Conservation (phyloP, 2,113 vertebrate species). For the Megatriorchis doriae region DNA sequence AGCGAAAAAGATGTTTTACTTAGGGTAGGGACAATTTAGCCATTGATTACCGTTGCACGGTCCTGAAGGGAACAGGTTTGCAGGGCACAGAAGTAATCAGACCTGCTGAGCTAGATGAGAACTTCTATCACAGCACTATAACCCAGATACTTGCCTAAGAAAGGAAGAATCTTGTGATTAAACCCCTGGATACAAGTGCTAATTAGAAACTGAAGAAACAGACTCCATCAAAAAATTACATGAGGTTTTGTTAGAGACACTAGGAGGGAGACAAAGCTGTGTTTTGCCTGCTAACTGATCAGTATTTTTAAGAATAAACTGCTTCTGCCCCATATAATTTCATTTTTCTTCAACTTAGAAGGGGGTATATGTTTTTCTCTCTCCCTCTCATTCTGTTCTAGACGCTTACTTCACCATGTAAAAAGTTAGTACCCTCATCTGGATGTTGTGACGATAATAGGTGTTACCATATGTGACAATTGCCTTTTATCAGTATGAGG, state of each 20-base stretch:
- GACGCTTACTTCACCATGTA: not conserved
- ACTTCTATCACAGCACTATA: not conserved
- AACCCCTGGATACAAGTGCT: not conserved
- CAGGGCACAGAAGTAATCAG: not conserved
- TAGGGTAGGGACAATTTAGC: not conserved
- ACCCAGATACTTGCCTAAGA: not conserved
- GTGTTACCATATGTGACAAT: slow-evolving; percentile 34
- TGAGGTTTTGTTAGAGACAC: not conserved
- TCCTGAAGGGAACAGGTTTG: not conserved
- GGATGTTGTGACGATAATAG: not conserved
- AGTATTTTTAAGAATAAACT: not conserved
- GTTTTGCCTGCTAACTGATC: not conserved
- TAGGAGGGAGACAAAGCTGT: not conserved
- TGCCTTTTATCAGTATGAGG: not conserved
- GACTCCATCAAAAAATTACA: not conserved
- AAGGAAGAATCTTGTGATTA: not conserved
- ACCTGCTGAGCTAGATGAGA: not conserved
- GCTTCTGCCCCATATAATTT: not conserved
- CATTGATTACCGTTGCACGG: not conserved
- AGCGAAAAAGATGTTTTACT: not conserved
- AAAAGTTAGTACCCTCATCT: not conserved
- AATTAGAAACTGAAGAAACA: not conserved
- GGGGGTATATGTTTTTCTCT: not conserved
- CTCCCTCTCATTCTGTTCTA: not conserved
- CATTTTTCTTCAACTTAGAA: not conserved